Base-by-base conservation (phyloP, 2,797 vertebrate genomes). In the Enoplosus armatus region DNA sequence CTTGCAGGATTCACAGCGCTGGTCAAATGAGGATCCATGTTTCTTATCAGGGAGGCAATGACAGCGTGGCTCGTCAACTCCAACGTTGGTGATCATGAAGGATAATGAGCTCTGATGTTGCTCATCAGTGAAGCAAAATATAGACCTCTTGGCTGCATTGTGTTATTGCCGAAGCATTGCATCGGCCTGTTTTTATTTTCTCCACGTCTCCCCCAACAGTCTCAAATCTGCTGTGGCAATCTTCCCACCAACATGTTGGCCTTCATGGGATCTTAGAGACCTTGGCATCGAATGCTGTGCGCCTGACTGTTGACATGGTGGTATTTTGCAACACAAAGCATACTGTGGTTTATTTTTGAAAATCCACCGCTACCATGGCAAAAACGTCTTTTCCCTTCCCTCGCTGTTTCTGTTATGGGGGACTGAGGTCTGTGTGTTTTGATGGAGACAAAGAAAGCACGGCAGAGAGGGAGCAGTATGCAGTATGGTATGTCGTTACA, bases 401-500 rank as follows among this genome's bases (percentile, higher is more conserved):
- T 59, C 26, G 39, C 50, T 61, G 60, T 79, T 75, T 35, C 71
- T 58, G 64, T 61, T 75, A 54, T 43, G 48, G 47, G 27, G 55
- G 45, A 55, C 55, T 68, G 51, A 58, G 43, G 56, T 56, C 37
- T 60, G 33, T 60, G 27, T 31, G 39, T n/a, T 72, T 68, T 61
- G 63, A 72, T 66, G 31, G 72, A 47, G 54, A 48, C 15, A 22
- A 33, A 56, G 56, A 60, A 56, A 37, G 73, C 26, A 58, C 26
- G 8, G 59, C 29, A 29, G 41, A 26, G 27, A 27, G 29, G 20
- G 35, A 37, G 54, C n/a, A 31, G 27, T 72, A 69, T 65, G 62
- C 66, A 75, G 20, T 70, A 51, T 54, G 79, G 73, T 75, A 78
- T 87, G 80, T 65, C 80, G 56, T 83, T 83, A 77, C 76, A 74